Conservation (phyloP, 92 coral and sea anemone species). For the Pocillopora grandis region DNA sequence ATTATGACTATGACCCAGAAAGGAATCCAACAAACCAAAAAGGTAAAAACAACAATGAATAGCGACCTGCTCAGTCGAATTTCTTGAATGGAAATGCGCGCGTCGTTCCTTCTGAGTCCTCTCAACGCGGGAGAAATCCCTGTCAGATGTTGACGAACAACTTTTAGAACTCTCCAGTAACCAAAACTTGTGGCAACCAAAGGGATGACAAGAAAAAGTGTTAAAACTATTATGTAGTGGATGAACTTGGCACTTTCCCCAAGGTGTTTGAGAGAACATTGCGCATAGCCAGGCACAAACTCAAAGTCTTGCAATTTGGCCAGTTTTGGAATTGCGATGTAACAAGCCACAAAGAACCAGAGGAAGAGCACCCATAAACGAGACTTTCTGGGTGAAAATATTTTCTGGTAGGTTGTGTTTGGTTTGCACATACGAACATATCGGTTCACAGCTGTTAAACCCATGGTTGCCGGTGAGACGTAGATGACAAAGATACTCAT, state of each 20-base stretch:
- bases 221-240: slow-evolving; percentile 34
- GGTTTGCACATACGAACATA: slow-evolving; percentile 31
- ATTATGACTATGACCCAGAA: slow-evolving; percentile 39
- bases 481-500: slow-evolving; percentile 33
- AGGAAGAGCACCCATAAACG: slow-evolving; percentile 14
- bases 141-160: slow-evolving; percentile 22
- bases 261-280: slow-evolving; percentile 35
- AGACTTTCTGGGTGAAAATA: slow-evolving; percentile 27
- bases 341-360: slow-evolving; percentile 31
- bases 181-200: slow-evolving; percentile 9
- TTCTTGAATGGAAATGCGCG: slow-evolving; percentile 31
- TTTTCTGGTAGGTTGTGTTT: slow-evolving; percentile 6
- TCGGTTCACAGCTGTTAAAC: slow-evolving; percentile 38
- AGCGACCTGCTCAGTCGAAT: slow-evolving; percentile 28
- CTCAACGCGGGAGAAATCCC: slow-evolving; percentile 9
- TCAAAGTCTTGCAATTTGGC: slow-evolving; percentile 26
- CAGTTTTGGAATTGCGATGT: slow-evolving; percentile 26
- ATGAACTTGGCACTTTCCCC: slow-evolving; percentile 7
- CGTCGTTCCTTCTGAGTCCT: background rate
- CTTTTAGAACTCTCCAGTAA: slow-evolving; percentile 22
- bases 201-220: slow-evolving; percentile 25
- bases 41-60: slow-evolving; percentile 35
- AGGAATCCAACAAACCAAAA: slow-evolving; percentile 40
- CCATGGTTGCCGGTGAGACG: slow-evolving; percentile 44
- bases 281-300: slow-evolving; percentile 48